Evolutionary conservation across 92 coral and sea anemone genomes (phyloP).

Genomic region (Phymanthus crucifer): DNA sequence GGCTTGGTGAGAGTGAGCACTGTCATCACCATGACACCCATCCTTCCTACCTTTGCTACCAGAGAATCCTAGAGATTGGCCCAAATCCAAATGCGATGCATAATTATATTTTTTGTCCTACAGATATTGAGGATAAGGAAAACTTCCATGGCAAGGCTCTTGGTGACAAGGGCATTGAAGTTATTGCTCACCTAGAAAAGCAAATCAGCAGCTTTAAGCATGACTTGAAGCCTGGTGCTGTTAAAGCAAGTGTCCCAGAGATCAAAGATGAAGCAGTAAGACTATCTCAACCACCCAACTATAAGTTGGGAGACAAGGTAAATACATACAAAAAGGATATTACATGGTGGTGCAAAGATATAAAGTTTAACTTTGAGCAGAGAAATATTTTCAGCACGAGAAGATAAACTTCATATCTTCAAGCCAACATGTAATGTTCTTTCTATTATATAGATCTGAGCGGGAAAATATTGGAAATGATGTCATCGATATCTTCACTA

Average conservation of each 20-base stretch:
- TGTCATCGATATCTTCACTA: too few species aligned
- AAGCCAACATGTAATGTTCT: too few species aligned
- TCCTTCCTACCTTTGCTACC: too few species aligned
- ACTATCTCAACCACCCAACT: slow-evolving; percentile 89
- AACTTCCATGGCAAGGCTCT: slow-evolving; percentile 88
- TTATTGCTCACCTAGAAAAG: slow-evolving; percentile 53
- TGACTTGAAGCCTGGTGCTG: slow-evolving; percentile 76
- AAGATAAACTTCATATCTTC: too few species aligned
- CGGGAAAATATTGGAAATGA: too few species aligned
- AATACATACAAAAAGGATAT: not conserved
- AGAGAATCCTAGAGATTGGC: not conserved
- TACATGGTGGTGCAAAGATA: not conserved
- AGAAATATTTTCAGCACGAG: too few species aligned
- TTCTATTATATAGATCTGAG: too few species aligned
- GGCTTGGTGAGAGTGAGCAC: not conserved
- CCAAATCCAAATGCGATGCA: not conserved
- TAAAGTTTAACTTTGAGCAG: too few species aligned
- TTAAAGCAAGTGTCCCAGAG: slow-evolving; percentile 68
- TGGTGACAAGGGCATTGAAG: slow-evolving; percentile 65
- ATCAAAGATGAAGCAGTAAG: slow-evolving; percentile 38
- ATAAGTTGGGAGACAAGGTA: slow-evolving; percentile 89
- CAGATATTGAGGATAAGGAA: slow-evolving; percentile 87
- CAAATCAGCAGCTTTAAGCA: slow-evolving; percentile 45
- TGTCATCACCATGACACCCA: not conserved
- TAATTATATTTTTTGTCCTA: not conserved